Conservation (phyloP, 2,113 vertebrate species). For the Bubo blakistoni region DNA sequence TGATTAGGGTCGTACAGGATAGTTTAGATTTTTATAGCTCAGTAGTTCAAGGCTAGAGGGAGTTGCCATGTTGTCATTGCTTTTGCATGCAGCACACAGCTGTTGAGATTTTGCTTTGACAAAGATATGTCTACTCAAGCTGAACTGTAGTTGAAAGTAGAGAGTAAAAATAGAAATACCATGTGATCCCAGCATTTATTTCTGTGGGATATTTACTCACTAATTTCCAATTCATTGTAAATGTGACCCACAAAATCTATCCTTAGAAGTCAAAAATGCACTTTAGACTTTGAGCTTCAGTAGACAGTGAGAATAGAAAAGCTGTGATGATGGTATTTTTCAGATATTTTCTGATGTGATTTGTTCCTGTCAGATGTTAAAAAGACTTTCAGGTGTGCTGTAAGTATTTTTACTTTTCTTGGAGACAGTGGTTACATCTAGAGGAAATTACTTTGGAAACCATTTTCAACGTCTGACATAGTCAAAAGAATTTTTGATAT, state of each 20-base stretch:
- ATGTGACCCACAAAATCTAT: background rate
- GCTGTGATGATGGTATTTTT: background rate
- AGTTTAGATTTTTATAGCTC: background rate
- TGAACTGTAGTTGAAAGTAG: background rate
- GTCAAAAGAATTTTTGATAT: background rate
- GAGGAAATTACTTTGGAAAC: conserved; percentile 3
- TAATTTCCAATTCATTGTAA: background rate
- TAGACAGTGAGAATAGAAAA: background rate
- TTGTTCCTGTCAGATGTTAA: background rate
- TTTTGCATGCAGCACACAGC: background rate
- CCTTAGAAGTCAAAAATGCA: background rate
- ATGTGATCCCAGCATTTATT: background rate
- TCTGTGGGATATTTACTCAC: background rate
- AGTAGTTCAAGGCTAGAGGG: background rate
- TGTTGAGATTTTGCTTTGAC: background rate
- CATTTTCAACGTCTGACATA: background rate
- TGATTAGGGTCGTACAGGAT: background rate
- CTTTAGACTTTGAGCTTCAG: background rate
- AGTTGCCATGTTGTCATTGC: background rate
- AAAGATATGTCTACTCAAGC: background rate
- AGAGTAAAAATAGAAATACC: background rate
- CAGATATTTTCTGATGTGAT: background rate
- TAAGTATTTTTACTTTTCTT: background rate
- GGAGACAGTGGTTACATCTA: background rate
- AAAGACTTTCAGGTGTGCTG: background rate